Evolutionary conservation across 2,113 vertebrate species (phyloP), one percentile per base, ranked within the genome.

Genomic region (Lepus europaeus): DNA sequence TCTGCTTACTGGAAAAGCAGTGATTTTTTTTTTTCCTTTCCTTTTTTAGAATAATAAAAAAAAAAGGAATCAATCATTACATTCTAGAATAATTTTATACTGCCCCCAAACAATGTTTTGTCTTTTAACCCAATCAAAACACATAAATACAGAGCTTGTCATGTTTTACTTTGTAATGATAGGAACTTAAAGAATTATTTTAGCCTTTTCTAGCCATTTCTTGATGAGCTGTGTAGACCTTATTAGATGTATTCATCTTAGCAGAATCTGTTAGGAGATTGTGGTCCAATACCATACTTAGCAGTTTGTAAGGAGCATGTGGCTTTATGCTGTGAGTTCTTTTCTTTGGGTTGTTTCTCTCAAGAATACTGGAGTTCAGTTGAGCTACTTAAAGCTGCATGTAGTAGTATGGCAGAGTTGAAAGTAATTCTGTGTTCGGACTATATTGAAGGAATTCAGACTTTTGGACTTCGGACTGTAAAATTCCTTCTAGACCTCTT

Each of bases 1-100:
- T n/a, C 53, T 89, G n/a, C 82, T 95, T 95, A 80, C 39, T 61
- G 51, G 78, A 91, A 96, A 95, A 95, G 61, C 74, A 89, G 76
- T 93, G 9, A 61, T 77, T 82, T 84, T 82, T 17, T 5, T 61
- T 9, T 13, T 20, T 56, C n/a, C 53, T 70, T 59, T 63, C 8
- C 82, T 59, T 86, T 92, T 93, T 82, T 81, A 69, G 66, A 81
- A 39, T 88, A 36, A 36, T n/a, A 36, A 90, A 84, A 89, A 95
- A 89, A 72, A 78, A 89, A 91, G 63, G 27, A 87, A 70, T 51
- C 63, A 88, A 17, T 85, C 63, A 87, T 31, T 81, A 88, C 39
- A 89, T 95, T 90, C 68, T 89, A 72, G n/a, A 79, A 77, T 87
- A 70, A 77, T 91, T 97, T 96, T 91, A 82, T 33, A 70, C 5